These are phyloP conservation scores for Passer montanus DNA, from an alignment of 2,113 vertebrate species.

Conservation along the genomic window DNA sequence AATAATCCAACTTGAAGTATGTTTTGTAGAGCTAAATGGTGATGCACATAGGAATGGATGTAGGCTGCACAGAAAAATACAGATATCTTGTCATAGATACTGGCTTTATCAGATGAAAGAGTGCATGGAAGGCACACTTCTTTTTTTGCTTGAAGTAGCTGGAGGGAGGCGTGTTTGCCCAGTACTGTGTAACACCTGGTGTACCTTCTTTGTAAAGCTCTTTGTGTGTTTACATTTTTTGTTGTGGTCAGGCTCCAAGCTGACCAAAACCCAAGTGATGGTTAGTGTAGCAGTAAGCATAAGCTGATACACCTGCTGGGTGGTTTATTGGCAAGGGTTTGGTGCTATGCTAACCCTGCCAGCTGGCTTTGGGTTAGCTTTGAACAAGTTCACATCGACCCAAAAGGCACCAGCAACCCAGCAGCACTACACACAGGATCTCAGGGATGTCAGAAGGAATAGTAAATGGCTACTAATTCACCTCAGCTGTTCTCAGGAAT, in stretches of 20 bases:
- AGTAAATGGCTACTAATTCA: neutral
- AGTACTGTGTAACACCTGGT: neutral
- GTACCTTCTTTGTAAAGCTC: neutral
- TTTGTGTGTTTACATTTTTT: neutral
- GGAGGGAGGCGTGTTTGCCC: neutral
- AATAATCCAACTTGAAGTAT: neutral
- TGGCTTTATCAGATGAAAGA: neutral
- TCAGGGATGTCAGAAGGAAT: neutral
- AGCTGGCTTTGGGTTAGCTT: neutral
- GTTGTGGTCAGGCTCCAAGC: accelerated
- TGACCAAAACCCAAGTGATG: neutral
- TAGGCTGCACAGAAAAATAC: neutral
- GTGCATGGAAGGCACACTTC: neutral
- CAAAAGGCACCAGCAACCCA: neutral
- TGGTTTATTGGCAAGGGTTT: neutral
- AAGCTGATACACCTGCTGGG: neutral
- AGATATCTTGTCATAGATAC: neutral
- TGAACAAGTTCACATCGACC: neutral
- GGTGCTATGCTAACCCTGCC: accelerated
- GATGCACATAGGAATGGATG: neutral
- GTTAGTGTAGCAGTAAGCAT: neutral
- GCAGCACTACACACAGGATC: neutral
- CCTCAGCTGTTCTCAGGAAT: neutral
- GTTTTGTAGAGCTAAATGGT: neutral
- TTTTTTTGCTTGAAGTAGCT: neutral